A percentile compares a stretch with the other conserved stretches of the same genome.
Evolutionary conservation across 2,113 vertebrate species (phyloP).

Genomic region (Hyperopisus bebe): DNA sequence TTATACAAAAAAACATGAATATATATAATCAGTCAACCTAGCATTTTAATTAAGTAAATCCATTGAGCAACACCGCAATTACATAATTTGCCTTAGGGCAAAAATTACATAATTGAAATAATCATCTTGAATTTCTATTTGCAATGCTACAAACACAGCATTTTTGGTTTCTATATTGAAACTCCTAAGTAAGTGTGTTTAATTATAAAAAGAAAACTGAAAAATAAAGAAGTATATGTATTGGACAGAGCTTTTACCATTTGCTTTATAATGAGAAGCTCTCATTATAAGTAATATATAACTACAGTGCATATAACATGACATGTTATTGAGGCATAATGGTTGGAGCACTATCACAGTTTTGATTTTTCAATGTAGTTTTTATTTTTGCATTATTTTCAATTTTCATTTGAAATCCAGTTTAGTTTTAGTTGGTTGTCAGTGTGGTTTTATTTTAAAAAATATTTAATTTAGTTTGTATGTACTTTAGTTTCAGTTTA

Average conservation of each 20-base stretch:
- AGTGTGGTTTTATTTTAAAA: too few relatives aligned
- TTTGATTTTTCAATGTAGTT: neutral
- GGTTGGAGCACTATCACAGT: neutral
- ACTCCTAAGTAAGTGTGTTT: neutral
- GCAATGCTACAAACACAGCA: neutral
- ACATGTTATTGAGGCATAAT: neutral
- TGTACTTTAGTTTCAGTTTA: too few relatives aligned
- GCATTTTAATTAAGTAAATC: neutral
- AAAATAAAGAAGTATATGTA: neutral
- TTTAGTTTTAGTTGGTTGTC: too few relatives aligned
- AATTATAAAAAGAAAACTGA: neutral
- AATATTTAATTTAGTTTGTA: too few relatives aligned
- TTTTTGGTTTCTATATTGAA: neutral
- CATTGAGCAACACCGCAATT: neutral
- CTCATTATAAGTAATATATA: neutral
- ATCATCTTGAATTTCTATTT: neutral
- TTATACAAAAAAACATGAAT: neutral
- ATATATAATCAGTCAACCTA: neutral
- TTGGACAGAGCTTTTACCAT: neutral
- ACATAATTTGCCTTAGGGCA: neutral
- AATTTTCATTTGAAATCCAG: too few relatives aligned
- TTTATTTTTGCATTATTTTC: neutral
- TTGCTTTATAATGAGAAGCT: neutral
- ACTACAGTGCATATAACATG: neutral
- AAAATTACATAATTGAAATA: neutral